Conservation (phyloP, 2,113 vertebrate genomes). For the Conger conger region DNA sequence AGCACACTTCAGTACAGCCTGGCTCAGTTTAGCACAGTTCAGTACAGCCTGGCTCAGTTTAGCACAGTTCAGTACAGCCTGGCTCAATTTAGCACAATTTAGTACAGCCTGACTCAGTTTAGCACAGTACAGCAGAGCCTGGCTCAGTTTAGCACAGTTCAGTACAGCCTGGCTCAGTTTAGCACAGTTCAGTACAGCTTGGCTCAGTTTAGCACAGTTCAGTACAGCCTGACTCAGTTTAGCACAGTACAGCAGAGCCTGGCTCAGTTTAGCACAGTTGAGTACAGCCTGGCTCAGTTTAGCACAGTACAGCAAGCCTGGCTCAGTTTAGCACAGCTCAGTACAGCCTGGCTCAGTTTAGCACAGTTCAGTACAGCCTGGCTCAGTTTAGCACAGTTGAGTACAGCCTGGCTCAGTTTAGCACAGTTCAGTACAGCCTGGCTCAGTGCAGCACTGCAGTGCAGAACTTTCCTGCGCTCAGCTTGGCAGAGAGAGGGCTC, state of each 20-base stretch:
- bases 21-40: conserved; percentile 13
- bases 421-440: not conserved
- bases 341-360: conserved; percentile 5
- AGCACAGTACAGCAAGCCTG: conserved; percentile 26
- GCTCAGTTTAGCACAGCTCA: conserved; percentile 28
- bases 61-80: not conserved
- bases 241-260: conserved; percentile 31
- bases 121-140: conserved; percentile 22
- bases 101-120: not conserved
- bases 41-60: conserved; percentile 21
- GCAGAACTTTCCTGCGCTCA: too few relatives aligned
- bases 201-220: not conserved
- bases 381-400: conserved; percentile 18
- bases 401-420: conserved; percentile 5
- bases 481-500: not conserved
- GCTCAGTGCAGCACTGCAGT: not conserved
- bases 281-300: conserved; percentile 27
- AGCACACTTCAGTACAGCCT: conserved; percentile 33
- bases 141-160: conserved; percentile 35
- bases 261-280: conserved; percentile 15
- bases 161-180: conserved; percentile 13
- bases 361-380: conserved; percentile 31
- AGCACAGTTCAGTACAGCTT: conserved; percentile 14
- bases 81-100: not conserved
- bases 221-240: not conserved